Conservation (phyloP, 2,113 vertebrate genomes). For the Gallinago paraguaiae region DNA sequence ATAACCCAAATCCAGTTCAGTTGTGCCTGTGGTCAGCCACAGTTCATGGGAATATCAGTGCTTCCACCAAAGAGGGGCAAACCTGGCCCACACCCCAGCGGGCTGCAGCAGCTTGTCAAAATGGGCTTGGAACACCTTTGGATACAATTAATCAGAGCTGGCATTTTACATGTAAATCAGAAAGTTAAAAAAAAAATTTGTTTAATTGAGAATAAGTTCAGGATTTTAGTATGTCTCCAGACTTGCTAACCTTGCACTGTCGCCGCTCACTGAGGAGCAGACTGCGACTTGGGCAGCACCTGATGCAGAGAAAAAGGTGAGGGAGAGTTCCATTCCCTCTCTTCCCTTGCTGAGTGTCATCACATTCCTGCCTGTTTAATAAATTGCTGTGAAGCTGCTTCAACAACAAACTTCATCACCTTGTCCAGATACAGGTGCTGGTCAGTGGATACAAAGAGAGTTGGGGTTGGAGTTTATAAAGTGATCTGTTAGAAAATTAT, state of each 20-base stretch:
- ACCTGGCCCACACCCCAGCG: too few relatives aligned
- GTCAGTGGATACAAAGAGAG: not conserved
- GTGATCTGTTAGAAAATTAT: not conserved
- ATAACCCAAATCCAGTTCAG: not conserved
- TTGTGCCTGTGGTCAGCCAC: not conserved
- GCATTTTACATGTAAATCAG: not conserved
- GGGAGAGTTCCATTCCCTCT: not conserved
- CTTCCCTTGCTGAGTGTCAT: not conserved
- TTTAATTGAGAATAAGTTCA: not conserved
- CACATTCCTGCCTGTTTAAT: not conserved
- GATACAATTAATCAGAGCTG: not conserved
- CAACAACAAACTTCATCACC: not conserved
- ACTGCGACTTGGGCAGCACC: not conserved
- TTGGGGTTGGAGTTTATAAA: not conserved
- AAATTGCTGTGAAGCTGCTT: not conserved
- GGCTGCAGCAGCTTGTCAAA: not conserved
- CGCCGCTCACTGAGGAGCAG: not conserved
- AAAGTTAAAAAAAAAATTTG: not conserved
- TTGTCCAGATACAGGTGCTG: not conserved
- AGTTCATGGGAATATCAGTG: fast-evolving
- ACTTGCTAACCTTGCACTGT: not conserved
- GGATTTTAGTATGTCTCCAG: not conserved
- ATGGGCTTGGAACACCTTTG: not conserved
- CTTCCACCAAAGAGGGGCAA: not conserved
- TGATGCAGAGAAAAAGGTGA: not conserved